Base-by-base conservation (phyloP, 2,113 vertebrate genomes). In the Dascyllus trimaculatus region DNA sequence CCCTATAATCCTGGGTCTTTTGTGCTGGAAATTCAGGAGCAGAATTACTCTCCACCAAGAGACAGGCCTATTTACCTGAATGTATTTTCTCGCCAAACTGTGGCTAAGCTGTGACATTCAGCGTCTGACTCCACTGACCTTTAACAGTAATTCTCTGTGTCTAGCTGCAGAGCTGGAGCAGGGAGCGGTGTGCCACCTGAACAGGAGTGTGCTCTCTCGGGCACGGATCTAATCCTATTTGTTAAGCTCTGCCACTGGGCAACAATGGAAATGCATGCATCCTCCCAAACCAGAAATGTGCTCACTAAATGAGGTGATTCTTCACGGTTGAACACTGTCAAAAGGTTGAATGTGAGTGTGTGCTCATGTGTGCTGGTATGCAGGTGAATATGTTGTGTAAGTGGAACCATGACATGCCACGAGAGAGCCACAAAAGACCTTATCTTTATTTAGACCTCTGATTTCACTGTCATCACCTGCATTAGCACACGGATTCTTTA, bases 21-120 rank as follows among this genome's bases (percentile, higher is more conserved):
- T 75, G 84, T 87, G 85, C 76, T 77, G 70, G 80, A 88, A 78
- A 91, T 90, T 86, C 82, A 81, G 81, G 63, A 69, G 81, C 78
- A 64, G 87, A 90, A 87, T 94, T 76, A 85, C 54, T 75, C 58
- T 74, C 61, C 78, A 70, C 70, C 85, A 51, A 79, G 84, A 92
- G 88, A 92, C 70, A 78, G 73, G 80, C 70, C 61, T 89, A 91
- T 93, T 93, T 91, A 92, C 92, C 89, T 85, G 70, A 80, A 91
- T 88, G 75, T 79, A 84, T 89, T 88, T 91, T 85, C 78, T 76
- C 48, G 57, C 79, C 85, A 85, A 90, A 89, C 76, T 90, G 80
- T 87, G 86, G 88, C 91, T 92, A 90, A 94, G 89, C 91, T 88
- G 82, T 91, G 92, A 88, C 93, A 91, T 93, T 93, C 91, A 91